A percentile compares a stretch with the other conserved stretches of the same genome.
Evolutionary conservation across 2,888 invertebrate species (phyloP).

Genomic region (Trichopria drosophilae): DNA sequence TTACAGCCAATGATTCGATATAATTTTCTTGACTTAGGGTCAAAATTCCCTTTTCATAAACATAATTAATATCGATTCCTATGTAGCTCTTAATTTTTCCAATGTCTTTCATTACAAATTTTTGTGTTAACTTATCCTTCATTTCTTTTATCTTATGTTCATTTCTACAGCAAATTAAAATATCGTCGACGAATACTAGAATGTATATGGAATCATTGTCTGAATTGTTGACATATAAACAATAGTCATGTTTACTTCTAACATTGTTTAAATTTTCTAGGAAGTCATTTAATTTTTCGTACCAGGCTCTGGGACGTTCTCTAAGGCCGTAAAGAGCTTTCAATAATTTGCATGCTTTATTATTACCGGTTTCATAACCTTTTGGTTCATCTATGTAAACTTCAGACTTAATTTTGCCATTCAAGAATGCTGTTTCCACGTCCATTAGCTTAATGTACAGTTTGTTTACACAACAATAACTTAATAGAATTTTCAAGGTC

Average conservation of each 20-base stretch:
- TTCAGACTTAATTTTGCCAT: slow-evolving; percentile 27
- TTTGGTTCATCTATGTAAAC: slow-evolving; percentile 24
- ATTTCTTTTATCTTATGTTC: slow-evolving; percentile 13
- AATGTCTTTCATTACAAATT: slow-evolving; percentile 22
- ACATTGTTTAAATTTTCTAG: slow-evolving; percentile 26
- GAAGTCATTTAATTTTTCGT: no score
- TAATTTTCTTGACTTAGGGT: slow-evolving; percentile 21
- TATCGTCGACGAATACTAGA: slow-evolving; percentile 17
- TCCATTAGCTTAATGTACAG: slow-evolving; percentile 20
- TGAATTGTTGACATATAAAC: slow-evolving; percentile 18
- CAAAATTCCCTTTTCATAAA: slow-evolving; percentile 13
- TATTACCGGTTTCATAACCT: slow-evolving; percentile 22
- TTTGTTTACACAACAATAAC: slow-evolving; percentile 20
- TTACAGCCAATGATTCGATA: slow-evolving; percentile 25
- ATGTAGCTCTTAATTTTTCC: slow-evolving; percentile 21
- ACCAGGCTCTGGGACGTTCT: slow-evolving; percentile 35
- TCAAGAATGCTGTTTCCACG: slow-evolving; percentile 29
- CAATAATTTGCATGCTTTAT: slow-evolving; percentile 24
- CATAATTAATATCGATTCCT: slow-evolving; percentile 25
- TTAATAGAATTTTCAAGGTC: slow-evolving; percentile 28
- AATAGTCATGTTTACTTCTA: slow-evolving; percentile 25
- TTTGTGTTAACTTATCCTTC: slow-evolving; percentile 7
- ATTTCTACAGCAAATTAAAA: slow-evolving; percentile 13
- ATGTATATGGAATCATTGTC: slow-evolving; percentile 6
- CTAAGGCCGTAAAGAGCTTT: slow-evolving; percentile 37